These are phyloP conservation scores for Zaprionus nigranus DNA, from an alignment of 1,140 invertebrate genomes.

Conservation along the genomic window DNA sequence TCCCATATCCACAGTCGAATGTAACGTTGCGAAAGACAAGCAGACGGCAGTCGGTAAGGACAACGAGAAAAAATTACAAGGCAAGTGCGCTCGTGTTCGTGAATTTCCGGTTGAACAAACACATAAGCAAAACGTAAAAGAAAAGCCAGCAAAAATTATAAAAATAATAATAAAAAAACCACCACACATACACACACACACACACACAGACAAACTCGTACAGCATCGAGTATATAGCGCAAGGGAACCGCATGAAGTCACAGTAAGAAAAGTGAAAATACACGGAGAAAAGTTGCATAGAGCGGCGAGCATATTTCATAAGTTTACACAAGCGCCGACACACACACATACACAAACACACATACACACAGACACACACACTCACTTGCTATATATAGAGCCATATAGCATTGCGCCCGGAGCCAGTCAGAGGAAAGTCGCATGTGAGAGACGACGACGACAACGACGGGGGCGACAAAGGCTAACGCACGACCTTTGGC, in stretches of 20 bases:
- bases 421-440: constrained; percentile 56
- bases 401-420: constrained; percentile 50
- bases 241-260: constrained; percentile 31
- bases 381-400: constrained; percentile 16
- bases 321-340: constrained; percentile 56
- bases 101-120: constrained; percentile 84
- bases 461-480: constrained; percentile 57
- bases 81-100: constrained; percentile 81
- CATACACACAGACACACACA: constrained; percentile 3
- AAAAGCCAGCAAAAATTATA: constrained; percentile 69
- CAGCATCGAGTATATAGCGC: constrained; percentile 34
- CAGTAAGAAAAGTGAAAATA: constrained; percentile 79
- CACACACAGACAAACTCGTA: constrained; percentile 12
- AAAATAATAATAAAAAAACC: constrained; percentile 55
- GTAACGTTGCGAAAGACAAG: constrained; percentile 61
- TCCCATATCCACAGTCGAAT: constrained; percentile 51
- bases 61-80: constrained; percentile 62
- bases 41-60: constrained; percentile 50
- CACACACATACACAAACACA: constrained; percentile 38
- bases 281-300: constrained; percentile 64
- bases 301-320: constrained; percentile 77
- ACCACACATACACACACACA: constrained; percentile 37
- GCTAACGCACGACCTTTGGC: constrained; percentile 80
- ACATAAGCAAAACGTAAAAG: constrained; percentile 81
- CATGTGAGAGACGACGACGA: constrained; percentile 36